Conservation (phyloP, 2,888 invertebrate species). For the Sclerodermus sp. region DNA sequence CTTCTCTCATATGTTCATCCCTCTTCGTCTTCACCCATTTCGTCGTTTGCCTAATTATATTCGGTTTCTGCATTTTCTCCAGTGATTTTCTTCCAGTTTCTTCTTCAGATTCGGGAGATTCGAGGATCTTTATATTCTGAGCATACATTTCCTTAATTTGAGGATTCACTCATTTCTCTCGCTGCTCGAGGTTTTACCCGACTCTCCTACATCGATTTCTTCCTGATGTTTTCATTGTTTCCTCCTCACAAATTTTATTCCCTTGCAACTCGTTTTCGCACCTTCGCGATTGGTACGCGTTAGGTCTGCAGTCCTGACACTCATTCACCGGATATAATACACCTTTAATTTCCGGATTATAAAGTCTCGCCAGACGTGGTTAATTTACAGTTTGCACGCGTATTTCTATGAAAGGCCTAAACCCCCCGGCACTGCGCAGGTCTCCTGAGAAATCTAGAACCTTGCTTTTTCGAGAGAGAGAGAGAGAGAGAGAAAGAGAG, state of each 20-base stretch:
- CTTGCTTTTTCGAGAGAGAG: no score
- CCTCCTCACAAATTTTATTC: neutral
- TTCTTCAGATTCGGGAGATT: no score
- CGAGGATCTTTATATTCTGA: no score
- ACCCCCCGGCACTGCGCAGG: no score
- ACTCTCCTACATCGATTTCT: no score
- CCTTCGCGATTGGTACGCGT: neutral
- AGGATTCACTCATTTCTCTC: no score
- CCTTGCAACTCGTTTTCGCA: neutral
- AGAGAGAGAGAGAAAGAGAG: neutral
- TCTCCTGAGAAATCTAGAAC: no score
- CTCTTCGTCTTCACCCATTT: no score
- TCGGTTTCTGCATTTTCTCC: neutral
- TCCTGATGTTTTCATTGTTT: neutral
- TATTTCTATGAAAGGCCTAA: constrained; percentile 19
- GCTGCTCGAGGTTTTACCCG: neutral
- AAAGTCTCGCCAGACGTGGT: constrained; percentile 47
- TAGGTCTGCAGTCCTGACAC: constrained; percentile 5
- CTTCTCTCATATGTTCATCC: no score
- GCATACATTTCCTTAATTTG: no score
- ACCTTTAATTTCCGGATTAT: constrained; percentile 56
- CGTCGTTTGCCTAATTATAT: no score
- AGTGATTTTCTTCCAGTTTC: neutral
- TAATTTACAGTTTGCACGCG: constrained; percentile 48
- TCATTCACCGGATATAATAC: constrained; percentile 48